phyloP scores from a whole-genome alignment of 2,888 invertebrate species.

The Drepana falcataria region DNA sequence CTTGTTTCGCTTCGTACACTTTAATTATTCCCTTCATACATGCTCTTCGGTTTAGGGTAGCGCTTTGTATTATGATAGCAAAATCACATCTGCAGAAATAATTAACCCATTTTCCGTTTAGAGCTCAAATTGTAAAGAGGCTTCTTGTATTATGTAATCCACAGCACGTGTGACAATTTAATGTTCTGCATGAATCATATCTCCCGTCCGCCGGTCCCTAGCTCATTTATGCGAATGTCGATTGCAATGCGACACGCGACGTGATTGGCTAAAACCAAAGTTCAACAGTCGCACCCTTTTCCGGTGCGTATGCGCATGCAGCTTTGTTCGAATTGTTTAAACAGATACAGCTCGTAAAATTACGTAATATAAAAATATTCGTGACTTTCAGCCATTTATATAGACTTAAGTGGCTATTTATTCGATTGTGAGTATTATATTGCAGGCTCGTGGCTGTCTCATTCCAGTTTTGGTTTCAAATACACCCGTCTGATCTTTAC shows the following conservation, averaged over 20 bases:
- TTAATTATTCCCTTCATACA: too few relatives aligned
- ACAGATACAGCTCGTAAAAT: not conserved
- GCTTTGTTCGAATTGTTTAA: conserved; percentile 12
- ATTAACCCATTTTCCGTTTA: too few relatives aligned
- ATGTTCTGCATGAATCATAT: conserved; percentile 37
- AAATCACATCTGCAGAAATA: too few relatives aligned
- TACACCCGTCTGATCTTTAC: not conserved
- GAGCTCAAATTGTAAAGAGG: too few relatives aligned
- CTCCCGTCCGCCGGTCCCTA: conserved; percentile 36
- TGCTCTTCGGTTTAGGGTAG: too few relatives aligned
- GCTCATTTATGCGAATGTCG: conserved; percentile 44
- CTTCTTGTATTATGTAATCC: not conserved
- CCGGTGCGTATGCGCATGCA: conserved; percentile 45
- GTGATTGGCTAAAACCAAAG: conserved; percentile 40
- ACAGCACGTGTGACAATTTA: not conserved
- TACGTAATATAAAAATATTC: not conserved
- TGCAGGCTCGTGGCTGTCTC: not conserved
- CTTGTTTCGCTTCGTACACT: too few relatives aligned
- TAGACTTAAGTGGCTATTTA: conserved; percentile 5
- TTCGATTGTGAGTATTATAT: not conserved
- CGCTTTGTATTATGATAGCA: too few relatives aligned
- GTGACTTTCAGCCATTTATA: conserved; percentile 1
- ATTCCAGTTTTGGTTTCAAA: not conserved
- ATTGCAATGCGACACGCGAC: conserved; percentile 25
- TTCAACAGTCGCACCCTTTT: conserved; percentile 64